Evolutionary conservation across 1,140 invertebrate genomes (phyloP), one percentile per base, ranked within the genome.

Genomic region (Metaphire vulgaris): DNA sequence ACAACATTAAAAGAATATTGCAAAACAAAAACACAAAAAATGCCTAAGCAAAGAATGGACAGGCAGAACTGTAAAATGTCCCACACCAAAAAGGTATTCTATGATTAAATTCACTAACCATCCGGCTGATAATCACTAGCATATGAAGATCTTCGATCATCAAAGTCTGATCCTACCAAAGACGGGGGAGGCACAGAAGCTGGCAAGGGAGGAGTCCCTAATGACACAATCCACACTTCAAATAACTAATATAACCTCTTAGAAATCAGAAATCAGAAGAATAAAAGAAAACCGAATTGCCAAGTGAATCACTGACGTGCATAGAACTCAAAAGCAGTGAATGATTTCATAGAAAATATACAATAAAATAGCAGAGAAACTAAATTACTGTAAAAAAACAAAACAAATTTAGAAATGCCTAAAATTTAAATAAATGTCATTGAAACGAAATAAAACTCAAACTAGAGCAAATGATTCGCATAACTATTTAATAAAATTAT

Each of bases 131-230:
- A 28, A 29, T 34, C 33, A 21, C 34, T 34, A 12, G 31, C 56
- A 21, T 73, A 31, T 6, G 72, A 73, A 2, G 72, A 28, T 14
- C 31, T 31, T 26, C 34, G 41, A 30, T 34, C 34, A 16, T 34
- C 72, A 28, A n/a, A 28, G 31, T 41, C 28, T 14, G 33, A 15
- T 64, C 31, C n/a, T n/a, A n/a, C n/a, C n/a, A n/a, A 41, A 2
- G 32, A 26, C n/a, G 72, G 72, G 34, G 72, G 72, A 41, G 72
- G 72, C 26, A 73, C 28, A 2, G 72, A 73, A 73, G 72, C 34
- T 6, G 72, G 72, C 0, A 73, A 34, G 15, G 72, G 72, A 29
- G 72, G 72, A 6, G 33, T 30, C 41, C 56, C 72, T 73, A 34
- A 0, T 21, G 21, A 56, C 21, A n/a, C 1, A 73, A n/a, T 73